phyloP scores from a whole-genome alignment of 1,140 invertebrate genomes.

The Sesamia nonagrioides region DNA sequence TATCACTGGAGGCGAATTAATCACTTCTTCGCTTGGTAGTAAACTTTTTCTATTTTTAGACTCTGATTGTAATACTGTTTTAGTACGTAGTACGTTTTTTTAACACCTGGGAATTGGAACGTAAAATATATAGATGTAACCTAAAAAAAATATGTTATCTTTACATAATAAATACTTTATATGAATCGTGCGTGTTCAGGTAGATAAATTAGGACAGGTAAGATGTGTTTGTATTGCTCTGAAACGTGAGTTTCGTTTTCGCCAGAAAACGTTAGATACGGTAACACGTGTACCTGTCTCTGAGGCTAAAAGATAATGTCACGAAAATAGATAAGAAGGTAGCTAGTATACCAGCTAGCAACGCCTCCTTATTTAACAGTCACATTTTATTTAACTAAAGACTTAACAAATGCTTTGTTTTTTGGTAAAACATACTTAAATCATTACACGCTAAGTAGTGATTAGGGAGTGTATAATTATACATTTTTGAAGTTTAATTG shows the following conservation, averaged over 20 bases:
- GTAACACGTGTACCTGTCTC: no score
- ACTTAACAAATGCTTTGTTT: no score
- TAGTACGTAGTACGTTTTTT: not conserved
- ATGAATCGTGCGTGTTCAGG: constrained; percentile 3
- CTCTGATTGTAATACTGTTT: not conserved
- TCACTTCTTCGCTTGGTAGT: not conserved
- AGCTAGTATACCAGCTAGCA: no score
- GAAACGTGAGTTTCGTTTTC: not conserved
- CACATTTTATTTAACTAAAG: no score
- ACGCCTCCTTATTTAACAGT: no score
- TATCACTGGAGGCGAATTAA: constrained; percentile 30
- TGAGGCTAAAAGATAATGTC: no score
- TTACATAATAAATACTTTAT: constrained; percentile 1
- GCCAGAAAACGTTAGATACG: not conserved
- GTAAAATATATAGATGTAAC: not conserved
- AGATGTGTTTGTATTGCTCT: not conserved
- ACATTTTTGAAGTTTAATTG: no score
- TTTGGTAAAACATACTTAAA: no score
- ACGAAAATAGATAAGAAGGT: no score
- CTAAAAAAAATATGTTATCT: not conserved
- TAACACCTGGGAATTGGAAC: not conserved
- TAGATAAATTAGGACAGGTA: not conserved
- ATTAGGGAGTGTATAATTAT: no score
- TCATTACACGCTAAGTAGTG: no score
- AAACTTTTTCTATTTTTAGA: constrained; percentile 17